phyloP scores from a whole-genome alignment of 2,888 invertebrate species.

The Apotomis turbidana region DNA sequence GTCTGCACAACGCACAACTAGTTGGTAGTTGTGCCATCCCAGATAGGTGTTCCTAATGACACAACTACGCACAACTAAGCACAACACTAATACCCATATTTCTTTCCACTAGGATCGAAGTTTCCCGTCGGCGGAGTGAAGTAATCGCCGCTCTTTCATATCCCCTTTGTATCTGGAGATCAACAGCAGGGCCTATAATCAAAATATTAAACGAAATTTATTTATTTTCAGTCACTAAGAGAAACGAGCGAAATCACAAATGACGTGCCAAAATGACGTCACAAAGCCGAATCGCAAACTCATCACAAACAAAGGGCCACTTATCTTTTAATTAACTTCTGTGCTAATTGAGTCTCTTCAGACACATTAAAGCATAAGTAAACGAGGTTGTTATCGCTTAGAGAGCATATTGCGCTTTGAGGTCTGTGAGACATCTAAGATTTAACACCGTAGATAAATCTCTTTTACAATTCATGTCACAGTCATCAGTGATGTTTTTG shows the following conservation, averaged over 20 bases:
- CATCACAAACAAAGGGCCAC: conserved; percentile 29
- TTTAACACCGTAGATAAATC: conserved; percentile 3
- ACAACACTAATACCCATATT: too few relatives aligned
- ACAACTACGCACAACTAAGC: too few relatives aligned
- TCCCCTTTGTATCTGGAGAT: too few relatives aligned
- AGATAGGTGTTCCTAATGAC: too few relatives aligned
- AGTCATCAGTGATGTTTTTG: too few relatives aligned
- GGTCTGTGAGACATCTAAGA: conserved; percentile 15
- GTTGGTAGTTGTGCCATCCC: too few relatives aligned
- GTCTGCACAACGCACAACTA: too few relatives aligned
- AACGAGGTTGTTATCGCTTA: conserved; percentile 18
- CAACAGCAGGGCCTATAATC: too few relatives aligned
- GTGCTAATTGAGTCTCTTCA: conserved; percentile 11
- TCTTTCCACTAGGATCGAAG: too few relatives aligned
- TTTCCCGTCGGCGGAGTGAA: too few relatives aligned
- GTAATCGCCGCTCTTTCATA: too few relatives aligned
- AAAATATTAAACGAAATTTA: not conserved
- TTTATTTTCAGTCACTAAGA: not conserved
- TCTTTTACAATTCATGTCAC: not conserved
- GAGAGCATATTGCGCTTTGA: conserved; percentile 17
- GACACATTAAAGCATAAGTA: conserved; percentile 19
- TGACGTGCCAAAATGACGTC: conserved; percentile 7
- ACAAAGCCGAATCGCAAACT: conserved; percentile 17
- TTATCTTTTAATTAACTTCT: conserved; percentile 39
- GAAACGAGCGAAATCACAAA: conserved; percentile 7